A percentile compares a stretch with the other conserved stretches of the same genome.
Evolutionary conservation across 2,113 vertebrate species (phyloP).

Genomic region (Pseudonaja textilis): DNA sequence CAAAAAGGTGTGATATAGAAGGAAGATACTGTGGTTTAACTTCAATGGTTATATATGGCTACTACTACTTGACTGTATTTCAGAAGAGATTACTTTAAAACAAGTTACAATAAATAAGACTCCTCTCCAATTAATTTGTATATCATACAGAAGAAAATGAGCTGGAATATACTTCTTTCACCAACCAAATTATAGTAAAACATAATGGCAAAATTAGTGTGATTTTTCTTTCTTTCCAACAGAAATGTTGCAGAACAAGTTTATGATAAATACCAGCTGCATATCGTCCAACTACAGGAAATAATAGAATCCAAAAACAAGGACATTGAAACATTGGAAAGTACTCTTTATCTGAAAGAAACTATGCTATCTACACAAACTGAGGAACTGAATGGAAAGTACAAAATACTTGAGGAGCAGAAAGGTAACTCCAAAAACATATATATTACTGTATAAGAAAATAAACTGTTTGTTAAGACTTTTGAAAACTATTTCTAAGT

Average conservation of each 20-base stretch:
- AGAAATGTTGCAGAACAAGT: conserved; percentile 75
- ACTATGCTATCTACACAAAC: conserved; percentile 74
- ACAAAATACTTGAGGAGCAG: conserved; percentile 77
- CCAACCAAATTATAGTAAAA: not conserved
- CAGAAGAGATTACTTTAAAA: not conserved
- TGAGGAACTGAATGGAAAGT: conserved; percentile 77
- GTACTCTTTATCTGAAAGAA: conserved; percentile 74
- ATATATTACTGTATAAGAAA: not conserved
- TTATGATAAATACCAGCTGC: conserved; percentile 71
- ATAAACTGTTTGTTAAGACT: not conserved
- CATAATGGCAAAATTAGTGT: not conserved
- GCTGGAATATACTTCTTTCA: not conserved
- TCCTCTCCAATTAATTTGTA: not conserved
- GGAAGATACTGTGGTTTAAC: not conserved
- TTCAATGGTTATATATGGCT: not conserved
- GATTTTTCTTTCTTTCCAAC: conserved; percentile 39
- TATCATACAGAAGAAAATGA: not conserved
- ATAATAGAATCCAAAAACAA: conserved; percentile 73
- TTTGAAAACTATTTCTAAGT: not conserved
- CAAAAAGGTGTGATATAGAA: not conserved
- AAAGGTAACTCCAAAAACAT: conserved; percentile 73
- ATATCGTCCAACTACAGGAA: conserved; percentile 66
- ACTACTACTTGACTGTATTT: not conserved
- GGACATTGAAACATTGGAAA: conserved; percentile 73
- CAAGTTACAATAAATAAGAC: not conserved